Evolutionary conservation across 1,140 invertebrate genomes (phyloP), one percentile per base, ranked within the genome.

Genomic region (Pygmarrhopalites habei): DNA sequence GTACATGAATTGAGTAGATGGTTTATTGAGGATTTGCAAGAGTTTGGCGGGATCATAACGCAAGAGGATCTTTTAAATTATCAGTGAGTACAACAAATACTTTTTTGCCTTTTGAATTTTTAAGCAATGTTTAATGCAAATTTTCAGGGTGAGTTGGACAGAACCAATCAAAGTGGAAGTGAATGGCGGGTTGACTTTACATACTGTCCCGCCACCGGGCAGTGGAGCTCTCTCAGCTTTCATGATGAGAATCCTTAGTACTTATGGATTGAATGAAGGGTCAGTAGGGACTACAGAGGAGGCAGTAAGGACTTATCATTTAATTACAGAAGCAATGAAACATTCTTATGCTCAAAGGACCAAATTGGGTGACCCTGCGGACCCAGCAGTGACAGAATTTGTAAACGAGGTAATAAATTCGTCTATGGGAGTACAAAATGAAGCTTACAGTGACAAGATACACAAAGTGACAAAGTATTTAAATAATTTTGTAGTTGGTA

Each of bases 261-360:
- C 83, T 2, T 91, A 83, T 68, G 12, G 39, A 3, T 79, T 84
- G 30, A 82, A 89, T 19, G 21, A 15, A 17, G 32, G 44, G 2
- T n/a, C n/a, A n/a, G n/a, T 10, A 7, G 12, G 10, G 1, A 29
- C 3, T 10, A n/a, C 23, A 1, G 19, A 4, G 5, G 14, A 61
- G 2, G 23, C n/a, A 35, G 21, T 44, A 28, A 5, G 19, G 23
- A 41, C 88, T 1, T 87, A 89, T 74, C 92, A 96, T 73, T 82
- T 89, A 63, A 88, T 96, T 29, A 79, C 87, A 17, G 95, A 99
- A 76, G 83, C 92, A 0, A 87, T 92, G 67, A 99, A 99, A 75
- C 92, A 89, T 76, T 90, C 89, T 0, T 98, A 88, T 73, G 92
- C 92, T 0, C 81, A 83, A 53, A 81, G 94, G 62, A 86, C 85